Base-by-base conservation (phyloP, 2,113 vertebrate genomes). In the Ptychochromis oligacanthus region DNA sequence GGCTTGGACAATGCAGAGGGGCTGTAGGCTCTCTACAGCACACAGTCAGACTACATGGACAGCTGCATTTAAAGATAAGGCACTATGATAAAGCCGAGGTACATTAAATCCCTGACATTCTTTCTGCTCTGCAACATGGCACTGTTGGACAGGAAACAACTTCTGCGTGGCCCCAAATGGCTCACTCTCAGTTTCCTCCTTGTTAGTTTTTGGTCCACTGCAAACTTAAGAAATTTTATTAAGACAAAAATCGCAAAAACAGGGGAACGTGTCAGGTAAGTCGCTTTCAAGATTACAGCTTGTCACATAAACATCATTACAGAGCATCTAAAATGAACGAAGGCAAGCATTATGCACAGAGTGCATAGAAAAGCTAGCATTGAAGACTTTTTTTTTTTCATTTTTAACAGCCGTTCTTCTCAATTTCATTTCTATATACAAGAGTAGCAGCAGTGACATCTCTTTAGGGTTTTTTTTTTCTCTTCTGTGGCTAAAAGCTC, bases 71-170 rank as follows among this genome's bases (percentile, higher is more conserved):
- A 90, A 91, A 92, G 94, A 95, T 96, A 96, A 96, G 96, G 96
- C 96, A 96, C 96, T 96, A 95, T 90, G 94, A 95, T 95, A 95
- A 96, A 96, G 95, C 95, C 94, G 96, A 96, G 95, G 96, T 96
- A 96, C 95, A 95, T 91, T 90, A 93, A 94, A 96, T 96, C 95
- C 95, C 95, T 96, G 95, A 96, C 95, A 95, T 95, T 96, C 94
- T 88, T 94, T 96, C 93, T 94, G 94, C 93, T 93, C 94, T 91
- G 91, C 88, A 79, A 96, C 94, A 94, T 94, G 91, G 94, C 95
- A 95, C 95, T 91, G 93, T 90, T 87, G 82, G 92, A 93, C 90
- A 93, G 91, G 89, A 91, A 88, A 87, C 88, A 70, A 91, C 92
- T 87, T 81, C 76, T 17, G 46, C 61, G 88, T 7, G 87, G 84